Evolutionary conservation across 2,888 invertebrate species (phyloP).

Genomic region (Glomeris marginata): DNA sequence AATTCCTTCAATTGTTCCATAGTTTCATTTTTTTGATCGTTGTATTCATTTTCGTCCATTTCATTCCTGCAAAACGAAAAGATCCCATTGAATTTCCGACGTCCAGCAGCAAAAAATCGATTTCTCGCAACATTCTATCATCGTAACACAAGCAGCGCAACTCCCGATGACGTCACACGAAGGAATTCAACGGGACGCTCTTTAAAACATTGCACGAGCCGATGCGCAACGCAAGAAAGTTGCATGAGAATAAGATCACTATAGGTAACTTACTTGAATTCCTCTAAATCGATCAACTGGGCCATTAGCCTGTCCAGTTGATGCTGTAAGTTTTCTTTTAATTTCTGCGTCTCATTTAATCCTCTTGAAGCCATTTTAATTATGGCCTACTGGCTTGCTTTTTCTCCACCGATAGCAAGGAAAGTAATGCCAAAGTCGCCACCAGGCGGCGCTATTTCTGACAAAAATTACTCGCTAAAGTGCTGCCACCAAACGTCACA

Average conservation of each 20-base stretch:
- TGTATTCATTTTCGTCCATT: slow-evolving; percentile 46
- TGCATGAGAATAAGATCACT: background rate
- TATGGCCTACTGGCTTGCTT: too few species aligned
- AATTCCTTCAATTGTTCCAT: slow-evolving; percentile 54
- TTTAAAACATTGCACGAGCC: background rate
- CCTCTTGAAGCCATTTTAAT: slow-evolving; percentile 38
- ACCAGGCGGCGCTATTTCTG: too few species aligned
- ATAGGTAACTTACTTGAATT: slow-evolving; percentile 45
- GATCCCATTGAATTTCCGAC: background rate
- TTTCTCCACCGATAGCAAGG: too few species aligned
- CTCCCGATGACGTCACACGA: too few species aligned
- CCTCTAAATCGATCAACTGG: slow-evolving; percentile 53
- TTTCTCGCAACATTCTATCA: background rate
- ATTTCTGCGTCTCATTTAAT: slow-evolving; percentile 43
- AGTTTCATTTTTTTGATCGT: slow-evolving; percentile 50
- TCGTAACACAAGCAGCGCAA: too few species aligned
- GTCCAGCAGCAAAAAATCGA: too few species aligned
- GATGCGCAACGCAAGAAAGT: background rate
- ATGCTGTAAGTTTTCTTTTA: slow-evolving; percentile 47
- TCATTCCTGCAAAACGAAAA: slow-evolving; percentile 38
- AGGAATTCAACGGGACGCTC: background rate
- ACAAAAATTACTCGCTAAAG: too few species aligned
- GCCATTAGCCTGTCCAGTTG: slow-evolving; percentile 51
- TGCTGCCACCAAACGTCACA: too few species aligned
- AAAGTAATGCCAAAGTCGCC: too few species aligned